phyloP scores from a whole-genome alignment of 2,888 invertebrate species.

The Netelia virgata region DNA sequence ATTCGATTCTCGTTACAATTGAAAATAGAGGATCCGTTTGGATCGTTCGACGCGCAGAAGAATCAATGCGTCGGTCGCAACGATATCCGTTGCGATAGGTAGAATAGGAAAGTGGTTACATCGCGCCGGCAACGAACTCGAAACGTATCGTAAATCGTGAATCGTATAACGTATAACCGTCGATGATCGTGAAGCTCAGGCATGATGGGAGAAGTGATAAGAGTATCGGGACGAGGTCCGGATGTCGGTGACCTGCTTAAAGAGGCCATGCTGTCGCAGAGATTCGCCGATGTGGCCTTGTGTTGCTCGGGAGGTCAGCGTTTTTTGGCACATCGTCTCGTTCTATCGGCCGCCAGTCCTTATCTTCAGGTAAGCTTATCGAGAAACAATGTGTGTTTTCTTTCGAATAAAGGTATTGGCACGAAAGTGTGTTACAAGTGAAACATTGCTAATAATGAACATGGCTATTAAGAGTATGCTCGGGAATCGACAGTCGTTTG shows the following conservation, averaged over 20 bases:
- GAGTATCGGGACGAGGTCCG: constrained; percentile 78
- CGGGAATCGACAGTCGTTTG: too few species aligned
- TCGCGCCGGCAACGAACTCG: too few species aligned
- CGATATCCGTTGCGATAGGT: too few species aligned
- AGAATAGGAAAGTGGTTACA: too few species aligned
- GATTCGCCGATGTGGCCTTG: constrained; percentile 88
- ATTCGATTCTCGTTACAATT: not conserved
- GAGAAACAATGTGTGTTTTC: too few species aligned
- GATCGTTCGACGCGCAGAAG: not conserved
- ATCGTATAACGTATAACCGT: constrained; percentile 20
- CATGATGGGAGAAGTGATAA: constrained; percentile 80
- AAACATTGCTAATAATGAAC: too few species aligned
- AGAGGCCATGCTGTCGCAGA: constrained; percentile 86
- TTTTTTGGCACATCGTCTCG: constrained; percentile 89
- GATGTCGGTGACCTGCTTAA: constrained; percentile 79
- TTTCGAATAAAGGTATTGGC: too few species aligned
- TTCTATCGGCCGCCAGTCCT: constrained; percentile 89
- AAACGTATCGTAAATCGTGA: too few species aligned
- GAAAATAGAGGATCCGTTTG: not conserved
- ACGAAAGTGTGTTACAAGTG: too few species aligned
- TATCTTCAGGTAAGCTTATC: constrained; percentile 87
- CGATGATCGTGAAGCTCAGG: constrained; percentile 49
- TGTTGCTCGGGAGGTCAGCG: constrained; percentile 87
- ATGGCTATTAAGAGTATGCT: too few species aligned
- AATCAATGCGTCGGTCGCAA: not conserved